Evolutionary conservation across 2,113 vertebrate species (phyloP), one percentile per base, ranked within the genome.

Genomic region (Poeciliopsis turrubarensis): DNA sequence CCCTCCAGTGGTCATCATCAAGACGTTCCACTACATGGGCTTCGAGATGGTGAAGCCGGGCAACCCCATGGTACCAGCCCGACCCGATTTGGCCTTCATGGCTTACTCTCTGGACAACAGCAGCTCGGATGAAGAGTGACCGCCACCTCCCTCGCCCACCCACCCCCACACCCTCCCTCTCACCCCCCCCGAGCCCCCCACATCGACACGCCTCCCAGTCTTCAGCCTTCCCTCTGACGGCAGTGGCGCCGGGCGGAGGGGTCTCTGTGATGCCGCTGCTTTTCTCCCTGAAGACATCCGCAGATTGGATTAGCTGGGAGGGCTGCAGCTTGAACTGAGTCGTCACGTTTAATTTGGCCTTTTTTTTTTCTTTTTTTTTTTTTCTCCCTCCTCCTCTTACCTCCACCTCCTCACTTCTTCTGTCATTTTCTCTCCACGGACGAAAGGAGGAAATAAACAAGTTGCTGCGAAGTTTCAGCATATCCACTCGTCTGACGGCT

Each of bases 1-100:
- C 47, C 84, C 10, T 37, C 62, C 90, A 99, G 98, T 95, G 94
- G 94, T 95, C 17, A 95, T 99, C 89, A 95, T 97, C 91, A 98
- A 95, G 95, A 98, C 97, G 2, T 99, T 99, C 94, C 97, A 96
- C 94, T 99, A 98, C 92, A 87, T 99, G 95, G 98, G 98, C 91
- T 98, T 98, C 86, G 96, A 98, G 93, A 95, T 98, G 68, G 97
- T 99, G 89, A 96, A 96, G 85, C 98, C 97, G 37, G 97, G 96
- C 32, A 95, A 97, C 87, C 96, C 97, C 14, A 93, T 95, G 79
- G 96, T 99, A 57, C 98, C 97, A 0, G 91, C 92, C 0, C 95
- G 95, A 83, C 95, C 97, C 4, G 97, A 98, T 3, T 95, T 98
- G 91, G 94, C 96, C 94, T 99, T 98, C 91, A 98, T 99, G 98